Evolutionary conservation across 2,113 vertebrate genomes (phyloP).

Genomic region (Trochalopteron elliotii): DNA sequence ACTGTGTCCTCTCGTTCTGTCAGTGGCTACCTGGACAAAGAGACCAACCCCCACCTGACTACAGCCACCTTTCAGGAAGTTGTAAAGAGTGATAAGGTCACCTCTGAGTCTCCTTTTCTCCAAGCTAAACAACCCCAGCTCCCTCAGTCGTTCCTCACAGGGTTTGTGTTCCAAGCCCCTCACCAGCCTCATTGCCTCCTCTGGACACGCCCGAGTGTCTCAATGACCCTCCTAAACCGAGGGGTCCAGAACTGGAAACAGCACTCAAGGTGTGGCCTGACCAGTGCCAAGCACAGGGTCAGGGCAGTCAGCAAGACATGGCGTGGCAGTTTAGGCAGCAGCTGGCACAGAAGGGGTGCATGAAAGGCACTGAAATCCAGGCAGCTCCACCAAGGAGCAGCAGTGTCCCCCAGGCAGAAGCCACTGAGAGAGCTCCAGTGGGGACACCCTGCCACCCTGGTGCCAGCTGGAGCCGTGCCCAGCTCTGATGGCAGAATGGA

Average conservation of each 20-base stretch:
- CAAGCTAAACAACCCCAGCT: not conserved
- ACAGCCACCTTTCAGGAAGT: not conserved
- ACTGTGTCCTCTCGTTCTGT: not conserved
- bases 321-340: rapidly evolving
- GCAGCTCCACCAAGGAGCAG: not conserved
- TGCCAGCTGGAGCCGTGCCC: not conserved
- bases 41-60: not conserved
- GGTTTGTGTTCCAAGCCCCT: not conserved
- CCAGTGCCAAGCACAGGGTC: not conserved
- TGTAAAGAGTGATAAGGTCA: not conserved
- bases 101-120: not conserved
- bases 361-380: not conserved
- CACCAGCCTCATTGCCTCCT: not conserved
- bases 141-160: not conserved
- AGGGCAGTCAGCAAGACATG: not conserved
- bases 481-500: not conserved
- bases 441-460: not conserved
- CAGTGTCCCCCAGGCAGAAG: not conserved
- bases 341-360: not conserved
- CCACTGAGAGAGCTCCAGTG: rapidly evolving
- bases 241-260: not conserved
- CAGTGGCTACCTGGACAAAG: not conserved
- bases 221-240: not conserved
- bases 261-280: not conserved
- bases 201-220: not conserved